Evolutionary conservation across 2,888 invertebrate genomes (phyloP).

Genomic region (Oxytorus armatus): DNA sequence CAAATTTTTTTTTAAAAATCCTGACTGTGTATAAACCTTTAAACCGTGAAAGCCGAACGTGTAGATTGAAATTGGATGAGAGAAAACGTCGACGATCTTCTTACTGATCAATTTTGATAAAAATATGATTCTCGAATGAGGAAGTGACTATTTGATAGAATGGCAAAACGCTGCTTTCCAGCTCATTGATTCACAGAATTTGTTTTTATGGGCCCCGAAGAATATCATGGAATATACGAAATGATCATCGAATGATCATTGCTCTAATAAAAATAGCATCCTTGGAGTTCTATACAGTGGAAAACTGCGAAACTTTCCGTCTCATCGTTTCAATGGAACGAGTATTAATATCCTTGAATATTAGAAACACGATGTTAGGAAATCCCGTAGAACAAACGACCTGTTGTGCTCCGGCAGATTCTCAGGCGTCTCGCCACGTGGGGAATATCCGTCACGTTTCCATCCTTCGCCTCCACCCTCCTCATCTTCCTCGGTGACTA

Average conservation of each 20-base stretch:
- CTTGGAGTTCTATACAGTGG: too few relatives aligned
- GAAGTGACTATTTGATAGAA: neutral
- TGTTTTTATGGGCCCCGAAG: too few relatives aligned
- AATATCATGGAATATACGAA: neutral
- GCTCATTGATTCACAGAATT: neutral
- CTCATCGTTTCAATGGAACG: neutral
- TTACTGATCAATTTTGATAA: neutral
- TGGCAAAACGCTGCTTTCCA: neutral
- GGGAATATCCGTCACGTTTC: constrained; percentile 67
- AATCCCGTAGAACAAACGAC: constrained; percentile 22
- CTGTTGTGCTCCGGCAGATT: constrained; percentile 64
- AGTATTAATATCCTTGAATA: neutral
- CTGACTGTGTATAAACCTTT: too few relatives aligned
- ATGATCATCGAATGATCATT: neutral
- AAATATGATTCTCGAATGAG: neutral
- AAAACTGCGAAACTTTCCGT: neutral
- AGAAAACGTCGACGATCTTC: neutral
- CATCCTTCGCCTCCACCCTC: neutral
- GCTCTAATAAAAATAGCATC: too few relatives aligned
- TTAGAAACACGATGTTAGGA: neutral
- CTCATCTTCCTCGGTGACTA: constrained; percentile 7
- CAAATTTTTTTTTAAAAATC: too few relatives aligned
- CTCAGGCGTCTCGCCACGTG: constrained; percentile 63
- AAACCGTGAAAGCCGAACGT: neutral
- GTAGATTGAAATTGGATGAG: neutral